Evolutionary conservation across 2,797 vertebrate species (phyloP), one percentile per base, ranked within the genome.

Genomic region (Oreortyx pictus): DNA sequence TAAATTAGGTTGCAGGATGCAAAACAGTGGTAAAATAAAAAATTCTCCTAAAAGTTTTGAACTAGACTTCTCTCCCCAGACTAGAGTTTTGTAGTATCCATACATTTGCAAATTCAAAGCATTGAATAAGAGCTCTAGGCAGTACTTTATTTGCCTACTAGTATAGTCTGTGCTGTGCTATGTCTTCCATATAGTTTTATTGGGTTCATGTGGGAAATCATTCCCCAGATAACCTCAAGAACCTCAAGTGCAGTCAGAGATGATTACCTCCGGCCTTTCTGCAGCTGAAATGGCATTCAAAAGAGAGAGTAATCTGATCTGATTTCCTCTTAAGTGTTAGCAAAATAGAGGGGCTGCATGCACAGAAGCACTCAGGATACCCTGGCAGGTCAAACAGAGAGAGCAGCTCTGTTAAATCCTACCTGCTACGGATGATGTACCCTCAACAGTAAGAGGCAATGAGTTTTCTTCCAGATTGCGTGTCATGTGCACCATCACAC

Each of bases 401-500:
- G 20, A 52, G 8, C 7, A 6, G 25, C 57, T 23, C n/a, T 24
- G 9, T 33, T 6, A 18, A 56, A 39, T 39, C 47, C 50, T 95
- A 99, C 99, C 99, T 98, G 99, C 99, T 91, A 99, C 96, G 15
- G 98, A 81, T 9, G 98, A 99, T 2, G 97, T 98, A 84, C 99
- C 99, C 20, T 96, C 96, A 35, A 99, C 68, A 35, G 98, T 57
- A 74, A 97, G 95, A 2, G 96, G 90, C 29, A 93, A 77, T 0
- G 88, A 80, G 47, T 79, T 91, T 44, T 97, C 74, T 1, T 97
- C 95, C 92, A 99, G 96, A 89, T 98, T 98, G 79, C n/a, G 94
- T 10, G 97, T 97, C 94, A 99, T 95, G 37, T 99, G 98, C 44
- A 94, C 97, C 98, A 99, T 98, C 92, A 99, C 98, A 6, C 95